Conservation (phyloP, 2,797 vertebrate species). For the Ctenopoma multispine region DNA sequence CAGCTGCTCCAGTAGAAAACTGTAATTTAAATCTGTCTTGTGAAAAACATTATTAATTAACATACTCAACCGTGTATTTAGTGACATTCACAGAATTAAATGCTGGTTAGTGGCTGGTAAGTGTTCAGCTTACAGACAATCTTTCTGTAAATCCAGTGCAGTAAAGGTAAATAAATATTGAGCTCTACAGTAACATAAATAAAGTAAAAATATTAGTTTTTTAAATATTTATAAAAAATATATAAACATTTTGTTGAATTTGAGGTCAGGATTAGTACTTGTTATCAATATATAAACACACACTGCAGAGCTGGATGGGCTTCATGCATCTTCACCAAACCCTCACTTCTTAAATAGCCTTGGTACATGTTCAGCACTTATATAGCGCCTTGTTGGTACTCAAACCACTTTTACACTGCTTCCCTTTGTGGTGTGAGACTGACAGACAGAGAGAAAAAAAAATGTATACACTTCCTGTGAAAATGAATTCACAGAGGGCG, state of each 20-base stretch:
- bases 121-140: background rate
- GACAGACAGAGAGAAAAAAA: background rate
- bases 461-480: slow-evolving; percentile 25
- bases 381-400: too few species aligned
- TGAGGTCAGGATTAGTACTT: slow-evolving; percentile 14
- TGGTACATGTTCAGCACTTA: too few species aligned
- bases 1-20: background rate
- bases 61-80: background rate
- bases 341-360: slow-evolving; percentile 39
- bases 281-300: slow-evolving; percentile 41
- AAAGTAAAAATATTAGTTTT: too few species aligned
- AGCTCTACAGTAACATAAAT: background rate
- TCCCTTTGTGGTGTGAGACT: slow-evolving; percentile 1
- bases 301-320: slow-evolving; percentile 17
- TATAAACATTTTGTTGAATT: too few species aligned
- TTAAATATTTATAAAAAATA: too few species aligned
- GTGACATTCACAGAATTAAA: background rate
- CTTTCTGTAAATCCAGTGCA: background rate
- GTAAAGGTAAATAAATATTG: slow-evolving; percentile 7
- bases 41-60: background rate
- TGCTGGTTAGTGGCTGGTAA: background rate
- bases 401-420: too few species aligned
- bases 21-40: background rate
- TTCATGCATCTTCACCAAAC: slow-evolving; percentile 32
- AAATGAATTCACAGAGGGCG: slow-evolving; percentile 42